phyloP scores from a whole-genome alignment of 2,113 vertebrate species.

The Aegotheles bennettii region DNA sequence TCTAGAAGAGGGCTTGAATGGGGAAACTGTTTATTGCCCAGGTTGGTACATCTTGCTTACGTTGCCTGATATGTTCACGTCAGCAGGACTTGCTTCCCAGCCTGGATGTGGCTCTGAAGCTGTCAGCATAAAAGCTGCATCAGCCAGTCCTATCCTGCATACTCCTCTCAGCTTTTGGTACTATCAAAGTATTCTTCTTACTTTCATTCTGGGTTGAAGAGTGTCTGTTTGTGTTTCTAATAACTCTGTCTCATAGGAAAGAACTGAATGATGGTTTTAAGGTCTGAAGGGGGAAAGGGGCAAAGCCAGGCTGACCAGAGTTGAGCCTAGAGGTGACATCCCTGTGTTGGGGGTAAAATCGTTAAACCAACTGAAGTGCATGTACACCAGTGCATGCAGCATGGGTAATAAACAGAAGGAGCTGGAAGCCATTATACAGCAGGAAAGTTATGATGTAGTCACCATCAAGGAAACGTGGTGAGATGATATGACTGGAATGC shows the following conservation, averaged over 20 bases:
- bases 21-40: background rate
- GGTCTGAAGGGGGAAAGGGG: too few relatives aligned
- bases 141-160: background rate
- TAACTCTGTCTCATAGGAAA: background rate
- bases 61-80: accelerated
- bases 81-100: background rate
- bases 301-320: too few relatives aligned
- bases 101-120: background rate
- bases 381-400: too few relatives aligned
- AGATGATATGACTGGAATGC: too few relatives aligned
- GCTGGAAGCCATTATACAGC: too few relatives aligned
- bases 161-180: background rate
- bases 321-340: too few relatives aligned
- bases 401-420: too few relatives aligned
- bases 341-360: too few relatives aligned
- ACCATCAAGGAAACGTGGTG: too few relatives aligned
- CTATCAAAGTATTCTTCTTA: background rate
- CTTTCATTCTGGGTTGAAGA: background rate
- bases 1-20: background rate
- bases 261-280: background rate
- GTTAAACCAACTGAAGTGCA: too few relatives aligned
- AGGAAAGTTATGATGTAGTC: too few relatives aligned
- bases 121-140: background rate
- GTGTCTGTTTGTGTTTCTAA: background rate
- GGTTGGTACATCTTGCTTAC: background rate